Evolutionary conservation across 2,888 invertebrate species (phyloP).

Genomic region (Eulithis prunata): DNA sequence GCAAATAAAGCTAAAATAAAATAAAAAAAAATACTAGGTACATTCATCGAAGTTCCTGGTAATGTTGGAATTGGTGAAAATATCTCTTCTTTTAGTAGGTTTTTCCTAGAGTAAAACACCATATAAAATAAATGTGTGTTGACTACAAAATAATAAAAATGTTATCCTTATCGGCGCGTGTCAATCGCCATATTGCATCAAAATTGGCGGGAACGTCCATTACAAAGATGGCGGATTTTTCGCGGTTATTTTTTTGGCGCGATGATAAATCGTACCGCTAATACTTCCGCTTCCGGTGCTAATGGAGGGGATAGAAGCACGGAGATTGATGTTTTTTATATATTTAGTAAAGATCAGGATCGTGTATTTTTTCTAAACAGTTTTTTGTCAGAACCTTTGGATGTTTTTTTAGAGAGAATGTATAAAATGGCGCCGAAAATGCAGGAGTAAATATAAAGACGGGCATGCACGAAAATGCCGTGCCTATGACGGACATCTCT

Average conservation of each 20-base stretch:
- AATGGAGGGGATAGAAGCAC: slow-evolving; percentile 49
- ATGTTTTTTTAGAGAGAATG: too few relatives aligned
- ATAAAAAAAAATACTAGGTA: too few relatives aligned
- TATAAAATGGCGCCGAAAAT: too few relatives aligned
- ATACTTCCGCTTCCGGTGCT: slow-evolving; percentile 68
- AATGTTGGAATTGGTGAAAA: too few relatives aligned
- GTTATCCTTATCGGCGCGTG: slow-evolving; percentile 37
- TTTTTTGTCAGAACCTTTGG: not conserved
- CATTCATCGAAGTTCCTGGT: too few relatives aligned
- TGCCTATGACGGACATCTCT: too few relatives aligned
- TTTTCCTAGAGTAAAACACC: not conserved
- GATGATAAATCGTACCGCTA: slow-evolving; percentile 66
- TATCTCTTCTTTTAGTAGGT: too few relatives aligned
- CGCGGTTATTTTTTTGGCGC: slow-evolving; percentile 53
- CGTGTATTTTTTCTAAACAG: slow-evolving; percentile 11
- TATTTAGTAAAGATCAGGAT: slow-evolving; percentile 4
- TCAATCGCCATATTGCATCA: slow-evolving; percentile 58
- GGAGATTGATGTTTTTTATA: slow-evolving; percentile 47
- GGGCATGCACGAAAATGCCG: too few relatives aligned
- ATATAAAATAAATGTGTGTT: not conserved
- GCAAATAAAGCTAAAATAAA: too few relatives aligned
- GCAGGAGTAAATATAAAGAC: too few relatives aligned
- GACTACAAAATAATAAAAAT: slow-evolving; percentile 18
- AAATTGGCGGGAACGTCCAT: slow-evolving; percentile 56
- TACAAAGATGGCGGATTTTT: slow-evolving; percentile 60